Conservation (phyloP, 2,797 vertebrate genomes). For the Notolepis coatsorum region DNA sequence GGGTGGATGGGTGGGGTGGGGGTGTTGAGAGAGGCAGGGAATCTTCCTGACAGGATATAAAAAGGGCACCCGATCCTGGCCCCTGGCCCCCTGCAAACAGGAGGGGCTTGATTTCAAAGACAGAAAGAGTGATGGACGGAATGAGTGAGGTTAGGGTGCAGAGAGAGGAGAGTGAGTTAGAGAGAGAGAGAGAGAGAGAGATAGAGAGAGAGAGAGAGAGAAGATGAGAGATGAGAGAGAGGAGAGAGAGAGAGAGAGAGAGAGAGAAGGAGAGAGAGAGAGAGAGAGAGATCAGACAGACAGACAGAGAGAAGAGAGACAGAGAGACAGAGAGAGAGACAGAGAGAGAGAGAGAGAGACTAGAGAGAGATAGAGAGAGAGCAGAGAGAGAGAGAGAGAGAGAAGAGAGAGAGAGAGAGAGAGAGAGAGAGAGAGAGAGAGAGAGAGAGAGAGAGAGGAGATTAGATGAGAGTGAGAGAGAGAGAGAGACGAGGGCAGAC, state of each 20-base stretch:
- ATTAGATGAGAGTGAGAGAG: background rate
- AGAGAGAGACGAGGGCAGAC: background rate
- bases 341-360: no score
- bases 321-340: no score
- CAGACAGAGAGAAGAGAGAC: background rate
- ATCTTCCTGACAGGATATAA: slow-evolving; percentile 24
- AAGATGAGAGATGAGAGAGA: no score
- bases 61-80: slow-evolving; percentile 17
- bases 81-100: slow-evolving; percentile 9
- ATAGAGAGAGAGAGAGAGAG: background rate
- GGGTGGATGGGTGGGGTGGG: no score
- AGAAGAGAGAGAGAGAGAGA: background rate
- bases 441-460: background rate
- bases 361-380: background rate
- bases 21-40: slow-evolving; percentile 32
- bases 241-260: no score
- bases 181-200: background rate
- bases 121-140: slow-evolving; percentile 1
- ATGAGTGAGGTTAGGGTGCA: background rate
- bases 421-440: background rate
- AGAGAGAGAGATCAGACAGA: no score
- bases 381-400: background rate
- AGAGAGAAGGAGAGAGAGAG: background rate
- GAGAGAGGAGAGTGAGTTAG: background rate
- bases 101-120: slow-evolving; percentile 23